phyloP scores from a whole-genome alignment of 2,888 invertebrate genomes.

The Xestoiulus laeticollis region DNA sequence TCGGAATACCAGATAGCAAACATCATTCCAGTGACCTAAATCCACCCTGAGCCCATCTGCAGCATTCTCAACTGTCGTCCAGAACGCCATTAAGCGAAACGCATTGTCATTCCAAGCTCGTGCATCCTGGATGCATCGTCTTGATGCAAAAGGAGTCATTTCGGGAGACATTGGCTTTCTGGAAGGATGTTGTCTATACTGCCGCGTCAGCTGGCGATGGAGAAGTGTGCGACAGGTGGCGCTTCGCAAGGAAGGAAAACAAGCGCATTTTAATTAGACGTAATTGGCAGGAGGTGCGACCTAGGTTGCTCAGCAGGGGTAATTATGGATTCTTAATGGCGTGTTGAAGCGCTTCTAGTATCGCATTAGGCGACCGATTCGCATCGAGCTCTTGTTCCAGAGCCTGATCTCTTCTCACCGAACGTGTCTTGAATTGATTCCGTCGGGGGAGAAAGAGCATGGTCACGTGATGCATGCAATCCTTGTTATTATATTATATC shows the following conservation, averaged over 20 bases:
- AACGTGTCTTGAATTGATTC: background rate
- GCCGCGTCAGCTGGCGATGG: background rate
- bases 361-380: background rate
- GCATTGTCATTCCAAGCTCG: background rate
- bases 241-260: background rate
- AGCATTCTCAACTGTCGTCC: background rate
- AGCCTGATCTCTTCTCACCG: background rate
- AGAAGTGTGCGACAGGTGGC: background rate
- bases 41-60: no score
- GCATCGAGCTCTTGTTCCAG: no score
- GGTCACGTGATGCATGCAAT: background rate
- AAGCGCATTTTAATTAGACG: background rate
- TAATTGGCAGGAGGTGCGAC: background rate
- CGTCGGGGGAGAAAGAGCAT: background rate
- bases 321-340: conserved; percentile 32
- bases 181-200: background rate
- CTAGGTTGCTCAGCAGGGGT: background rate
- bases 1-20: no score
- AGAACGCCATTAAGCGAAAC: background rate
- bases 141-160: background rate
- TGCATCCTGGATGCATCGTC: background rate
- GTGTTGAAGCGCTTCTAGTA: background rate
- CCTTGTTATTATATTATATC: background rate
- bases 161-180: background rate
- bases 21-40: no score